A percentile compares a stretch with the other conserved stretches of the same genome.
These are phyloP conservation scores for Belonocnema kinseyi DNA, from an alignment of 1,140 invertebrate genomes.

Conservation along the genomic window DNA sequence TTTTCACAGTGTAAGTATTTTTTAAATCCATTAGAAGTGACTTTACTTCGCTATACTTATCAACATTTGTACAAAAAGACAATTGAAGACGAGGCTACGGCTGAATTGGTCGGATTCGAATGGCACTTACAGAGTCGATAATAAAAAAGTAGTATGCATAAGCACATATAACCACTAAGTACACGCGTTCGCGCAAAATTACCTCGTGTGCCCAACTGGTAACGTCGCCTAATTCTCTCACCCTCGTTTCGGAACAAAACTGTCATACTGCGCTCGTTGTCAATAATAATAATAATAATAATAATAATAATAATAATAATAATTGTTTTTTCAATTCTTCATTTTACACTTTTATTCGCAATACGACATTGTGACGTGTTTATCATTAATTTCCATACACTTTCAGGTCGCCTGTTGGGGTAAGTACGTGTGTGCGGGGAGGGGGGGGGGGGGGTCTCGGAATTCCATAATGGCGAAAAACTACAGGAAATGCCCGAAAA, in stretches of 20 bases:
- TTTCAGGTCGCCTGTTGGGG: too few species aligned
- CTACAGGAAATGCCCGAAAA: too few species aligned
- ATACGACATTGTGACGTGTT: neutral
- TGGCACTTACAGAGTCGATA: slow-evolving; percentile 60
- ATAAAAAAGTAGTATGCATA: slow-evolving; percentile 50
- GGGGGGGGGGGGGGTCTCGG: too few species aligned
- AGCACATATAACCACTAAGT: slow-evolving; percentile 53
- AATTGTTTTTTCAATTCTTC: neutral
- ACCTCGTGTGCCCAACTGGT: slow-evolving; percentile 2
- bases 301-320: too few species aligned
- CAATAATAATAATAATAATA: too few species aligned
- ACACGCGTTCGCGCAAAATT: slow-evolving; percentile 30
- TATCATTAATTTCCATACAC: too few species aligned
- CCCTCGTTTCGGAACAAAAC: neutral
- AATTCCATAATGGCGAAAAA: too few species aligned
- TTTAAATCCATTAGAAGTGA: too few species aligned
- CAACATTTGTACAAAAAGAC: neutral
- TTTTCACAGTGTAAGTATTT: too few species aligned
- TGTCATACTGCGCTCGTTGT: too few species aligned
- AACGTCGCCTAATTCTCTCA: slow-evolving; percentile 5
- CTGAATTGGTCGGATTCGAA: neutral
- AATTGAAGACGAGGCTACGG: neutral
- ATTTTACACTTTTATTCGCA: neutral
- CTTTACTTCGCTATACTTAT: neutral
- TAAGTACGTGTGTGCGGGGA: too few species aligned